Percentiles rank a stretch among this genome's conserved stretches.
phyloP scores from a whole-genome alignment of 2,797 vertebrate species.

The Epinephelus malabaricus region DNA sequence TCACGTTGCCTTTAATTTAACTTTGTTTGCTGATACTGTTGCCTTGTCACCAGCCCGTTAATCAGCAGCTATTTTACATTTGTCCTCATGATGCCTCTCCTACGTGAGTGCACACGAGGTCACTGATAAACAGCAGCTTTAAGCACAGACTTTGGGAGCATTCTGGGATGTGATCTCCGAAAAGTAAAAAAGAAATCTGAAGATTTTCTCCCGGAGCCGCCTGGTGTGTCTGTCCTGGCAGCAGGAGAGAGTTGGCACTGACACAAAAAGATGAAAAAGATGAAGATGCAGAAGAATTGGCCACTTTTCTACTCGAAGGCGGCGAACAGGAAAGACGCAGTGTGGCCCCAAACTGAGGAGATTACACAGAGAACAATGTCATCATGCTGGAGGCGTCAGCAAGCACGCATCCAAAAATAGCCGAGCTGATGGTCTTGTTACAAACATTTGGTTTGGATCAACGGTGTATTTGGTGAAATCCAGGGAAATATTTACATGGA shows the following conservation, averaged over 20 bases:
- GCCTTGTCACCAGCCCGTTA: not conserved
- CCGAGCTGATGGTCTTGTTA: conserved; percentile 19
- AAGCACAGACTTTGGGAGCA: not conserved
- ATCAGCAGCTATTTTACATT: conserved; percentile 13
- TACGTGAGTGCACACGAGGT: not conserved
- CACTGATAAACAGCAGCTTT: conserved; percentile 4
- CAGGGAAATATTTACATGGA: conserved; percentile 41
- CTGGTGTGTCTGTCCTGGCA: conserved; percentile 47
- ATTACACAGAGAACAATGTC: conserved; percentile 74
- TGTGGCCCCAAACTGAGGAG: conserved; percentile 57
- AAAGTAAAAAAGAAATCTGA: conserved; percentile 36
- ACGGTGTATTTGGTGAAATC: conserved; percentile 45
- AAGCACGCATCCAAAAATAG: conserved; percentile 66
- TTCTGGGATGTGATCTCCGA: conserved; percentile 34
- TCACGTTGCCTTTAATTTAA: not conserved
- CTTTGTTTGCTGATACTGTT: not conserved
- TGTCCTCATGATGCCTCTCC: conserved; percentile 1
- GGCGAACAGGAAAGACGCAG: conserved; percentile 58
- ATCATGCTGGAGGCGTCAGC: conserved; percentile 57
- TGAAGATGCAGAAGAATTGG: conserved; percentile 50
- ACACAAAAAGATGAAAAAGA: conserved; percentile 24
- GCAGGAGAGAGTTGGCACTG: conserved; percentile 45
- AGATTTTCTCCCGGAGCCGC: conserved; percentile 27
- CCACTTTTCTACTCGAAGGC: conserved; percentile 35
- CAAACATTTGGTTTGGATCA: conserved; percentile 64